These are phyloP conservation scores for Stenodera caucasica DNA, from an alignment of 2,888 invertebrate species.

Conservation along the genomic window DNA sequence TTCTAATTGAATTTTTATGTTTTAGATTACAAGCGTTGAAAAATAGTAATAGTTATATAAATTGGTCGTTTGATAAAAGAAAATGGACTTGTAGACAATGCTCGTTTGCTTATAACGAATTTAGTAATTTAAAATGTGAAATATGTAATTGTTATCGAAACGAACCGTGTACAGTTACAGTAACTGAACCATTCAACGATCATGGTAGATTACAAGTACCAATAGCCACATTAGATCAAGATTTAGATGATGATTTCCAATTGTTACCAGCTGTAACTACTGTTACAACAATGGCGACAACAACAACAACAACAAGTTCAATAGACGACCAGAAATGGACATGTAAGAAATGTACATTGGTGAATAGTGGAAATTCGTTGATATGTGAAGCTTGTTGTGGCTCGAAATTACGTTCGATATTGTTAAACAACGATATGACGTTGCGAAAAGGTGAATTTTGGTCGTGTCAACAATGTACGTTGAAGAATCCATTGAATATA, in stretches of 20 bases:
- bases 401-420: conserved; percentile 73
- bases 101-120: conserved; percentile 84
- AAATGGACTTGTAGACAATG: conserved; percentile 90
- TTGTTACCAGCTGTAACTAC: conserved; percentile 62
- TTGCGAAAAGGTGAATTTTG: conserved; percentile 73
- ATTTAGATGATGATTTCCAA: conserved; percentile 70
- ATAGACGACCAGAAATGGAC: conserved; percentile 68
- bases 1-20: conserved; percentile 2
- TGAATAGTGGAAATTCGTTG: conserved; percentile 71
- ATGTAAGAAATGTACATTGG: conserved; percentile 84
- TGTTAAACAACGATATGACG: conserved; percentile 67
- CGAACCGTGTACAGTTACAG: conserved; percentile 71
- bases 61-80: conserved; percentile 55
- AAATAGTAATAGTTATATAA: conserved; percentile 39
- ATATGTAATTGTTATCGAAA: conserved; percentile 73
- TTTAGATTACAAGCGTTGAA: conserved; percentile 48
- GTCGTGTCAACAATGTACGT: conserved; percentile 80
- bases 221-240: conserved; percentile 69
- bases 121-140: conserved; percentile 79
- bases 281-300: conserved; percentile 38
- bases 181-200: conserved; percentile 58
- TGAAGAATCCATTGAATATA: conserved; percentile 74
- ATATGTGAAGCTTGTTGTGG: conserved; percentile 88
- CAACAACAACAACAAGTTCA: conserved; percentile 14
- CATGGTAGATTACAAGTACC: conserved; percentile 56